Base-by-base conservation (phyloP, 2,797 vertebrate genomes). In the Hydrophis major region DNA sequence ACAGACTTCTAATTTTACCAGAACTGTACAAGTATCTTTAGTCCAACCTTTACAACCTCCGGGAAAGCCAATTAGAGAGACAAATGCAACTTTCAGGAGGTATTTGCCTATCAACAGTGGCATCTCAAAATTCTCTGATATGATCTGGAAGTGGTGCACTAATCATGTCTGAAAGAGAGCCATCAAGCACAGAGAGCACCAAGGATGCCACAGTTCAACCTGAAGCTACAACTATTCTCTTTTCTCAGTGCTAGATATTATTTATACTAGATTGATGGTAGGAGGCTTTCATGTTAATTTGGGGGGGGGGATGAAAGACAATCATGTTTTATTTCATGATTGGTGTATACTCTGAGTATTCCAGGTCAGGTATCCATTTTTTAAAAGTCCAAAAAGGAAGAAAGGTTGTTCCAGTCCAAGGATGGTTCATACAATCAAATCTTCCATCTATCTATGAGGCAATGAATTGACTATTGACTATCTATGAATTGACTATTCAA, bases 1-100 rank as follows among this genome's bases (percentile, higher is more conserved):
- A 89, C 94, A 91, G 94, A 94, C 61, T 50, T 56, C n/a, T 50
- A 50, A 92, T 47, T 88, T 78, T 2, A 0, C 74, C 53, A 66
- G 91, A 57, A 78, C 94, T 20, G 14, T 74, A 16, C 74, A 93
- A 94, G 32, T 74, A 87, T 42, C 27, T 0, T 20, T 20, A 83
- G 25, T 86, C 42, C 93, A 3, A 88, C 22, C 4, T 47, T 22
- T n/a, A 10, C 74, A 55, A 66, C 13, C 32, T 42, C 55, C 14
- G 1, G 57, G 57, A 47, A 92, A 25, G 69, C 56, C 60, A 61
- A 92, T 89, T 55, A 89, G 27, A 53, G 28, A 92, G 42, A 89
- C 18, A 92, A 42, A 47, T 92, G 56, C 88, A 86, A 83, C 69
- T 61, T 89, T 47, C 87, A 83, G 56, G 28, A 59, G 56, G 53